Evolutionary conservation across 2,888 invertebrate species (phyloP), one percentile per base, ranked within the genome.

Genomic region (Phytoseiulus persimilis): DNA sequence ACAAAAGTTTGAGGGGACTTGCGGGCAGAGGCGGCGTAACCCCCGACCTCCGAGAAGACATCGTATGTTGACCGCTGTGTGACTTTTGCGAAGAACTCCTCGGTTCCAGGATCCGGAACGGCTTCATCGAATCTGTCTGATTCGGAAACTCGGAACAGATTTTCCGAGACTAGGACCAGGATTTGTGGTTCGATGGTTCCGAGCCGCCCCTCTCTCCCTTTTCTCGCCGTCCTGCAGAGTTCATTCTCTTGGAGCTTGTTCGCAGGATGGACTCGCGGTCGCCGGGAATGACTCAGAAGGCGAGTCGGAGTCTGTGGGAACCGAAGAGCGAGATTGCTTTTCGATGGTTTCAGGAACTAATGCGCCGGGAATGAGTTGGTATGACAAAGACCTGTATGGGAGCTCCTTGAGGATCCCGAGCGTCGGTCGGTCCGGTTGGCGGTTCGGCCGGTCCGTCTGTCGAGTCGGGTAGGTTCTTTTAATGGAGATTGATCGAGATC

Each of bases 401-500:
- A 65, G 65, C 18, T 3, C 14, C 9, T 2, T 65, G 65, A 23
- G 28, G 39, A 9, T 39, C 39, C 9, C 39, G 39, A 9, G 39
- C 39, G 39, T 39, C 39, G 3, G 3, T 39, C 39, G 39, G 39
- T 39, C 39, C 3, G 39, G 39, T 39, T 39, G 3, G 65, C 65
- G 1, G 14, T 46, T 6, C 46, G 14, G 46, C 46, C 14, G 46
- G 65, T 65, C 65, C 65, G 65, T 65, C 65, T 65, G 65, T 65
- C 65, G 65, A 65, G 65, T 23, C 9, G 87, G 31, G 31, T 87
- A 45, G 32, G 87, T 32, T 87, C 87, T 33, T 87, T 87, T 87
- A 87, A 87, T 87, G 87, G 87, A 87, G 87, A 87, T 87, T 87
- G 87, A 87, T 87, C 33, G 87, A 87, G 33, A 33, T 65, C 65